Evolutionary conservation across 2,888 invertebrate genomes (phyloP), one percentile per base, ranked within the genome.

Genomic region (Schrankia costaestrigalis): DNA sequence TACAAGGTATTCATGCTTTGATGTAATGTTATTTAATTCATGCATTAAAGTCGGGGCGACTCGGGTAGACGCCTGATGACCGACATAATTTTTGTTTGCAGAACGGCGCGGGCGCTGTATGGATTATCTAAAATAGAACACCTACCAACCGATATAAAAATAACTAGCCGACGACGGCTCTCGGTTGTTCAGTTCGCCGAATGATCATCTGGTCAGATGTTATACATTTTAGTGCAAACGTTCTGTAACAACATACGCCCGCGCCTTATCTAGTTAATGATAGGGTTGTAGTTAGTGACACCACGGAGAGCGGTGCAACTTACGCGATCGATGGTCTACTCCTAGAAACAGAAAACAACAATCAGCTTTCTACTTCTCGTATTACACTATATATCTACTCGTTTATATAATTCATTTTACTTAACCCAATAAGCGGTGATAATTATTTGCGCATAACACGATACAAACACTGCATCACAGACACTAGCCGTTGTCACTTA

Each of bases 341-440:
- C 88, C 89, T 89, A 89, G 84, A 89, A 89, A 89, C 81, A 89
- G 80, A 86, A 89, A 85, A 87, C 80, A 84, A 84, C 85, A 83
- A 77, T 85, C 84, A 86, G 84, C 83, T 77, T 54, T 81, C 85
- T 78, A 82, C 77, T 67, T 63, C 53, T 65, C 54, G 58, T 61
- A 13, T 23, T 12, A 71, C 66, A 72, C 60, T 61, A 66, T 66
- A 68, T 73, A 66, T 72, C 64, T 64, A 66, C 41, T 55, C 43
- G 41, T 61, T 65, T 66, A 67, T 65, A 67, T 60, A 64, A 55
- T 61, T 58, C 61, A 50, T 67, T 63, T 50, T 49, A 70, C 44
- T 50, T 59, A 62, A 70, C 65, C 69, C 67, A 66, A 45, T 52
- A 82, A 83, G 82, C 80, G 62, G 78, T 80, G 77, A 71, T 61